These are phyloP conservation scores for Leptatherina wallacei DNA, from an alignment of 2,797 vertebrate species.

Conservation along the genomic window DNA sequence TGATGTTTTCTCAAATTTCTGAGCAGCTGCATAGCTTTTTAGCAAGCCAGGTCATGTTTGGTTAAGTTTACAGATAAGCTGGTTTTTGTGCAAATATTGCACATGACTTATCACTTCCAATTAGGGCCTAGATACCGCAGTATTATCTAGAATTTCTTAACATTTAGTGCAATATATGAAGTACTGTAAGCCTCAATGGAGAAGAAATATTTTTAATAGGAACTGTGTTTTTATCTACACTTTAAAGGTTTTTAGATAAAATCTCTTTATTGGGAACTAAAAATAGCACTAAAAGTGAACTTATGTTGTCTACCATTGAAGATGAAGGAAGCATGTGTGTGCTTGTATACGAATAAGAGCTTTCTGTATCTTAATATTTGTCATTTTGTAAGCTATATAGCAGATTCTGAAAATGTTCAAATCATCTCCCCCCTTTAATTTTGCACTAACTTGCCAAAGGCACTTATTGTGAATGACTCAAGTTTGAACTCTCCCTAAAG, in stretches of 20 bases:
- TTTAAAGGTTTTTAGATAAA: slow-evolving; percentile 52
- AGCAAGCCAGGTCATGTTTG: slow-evolving; percentile 52
- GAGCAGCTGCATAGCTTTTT: slow-evolving; percentile 48
- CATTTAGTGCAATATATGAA: slow-evolving; percentile 63
- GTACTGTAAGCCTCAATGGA: slow-evolving; percentile 62
- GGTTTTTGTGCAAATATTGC: slow-evolving; percentile 48
- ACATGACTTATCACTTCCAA: slow-evolving; percentile 66
- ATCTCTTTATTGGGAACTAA: slow-evolving; percentile 46
- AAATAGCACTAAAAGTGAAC: slow-evolving; percentile 44
- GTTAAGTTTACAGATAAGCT: slow-evolving; percentile 41
- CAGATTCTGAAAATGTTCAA: slow-evolving; percentile 38
- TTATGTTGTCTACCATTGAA: slow-evolving; percentile 40
- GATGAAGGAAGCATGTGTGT: slow-evolving; percentile 66
- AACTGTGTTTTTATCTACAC: slow-evolving; percentile 65
- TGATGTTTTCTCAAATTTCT: slow-evolving; percentile 59
- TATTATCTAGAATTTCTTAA: slow-evolving; percentile 51
- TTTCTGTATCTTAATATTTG: slow-evolving; percentile 55
- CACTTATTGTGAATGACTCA: slow-evolving; percentile 39
- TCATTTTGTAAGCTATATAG: slow-evolving; percentile 36
- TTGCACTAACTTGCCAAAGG: slow-evolving; percentile 52
- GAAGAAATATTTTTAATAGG: slow-evolving; percentile 60
- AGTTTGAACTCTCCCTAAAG: slow-evolving; percentile 24
- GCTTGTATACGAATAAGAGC: slow-evolving; percentile 55
- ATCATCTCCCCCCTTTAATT: slow-evolving; percentile 43
- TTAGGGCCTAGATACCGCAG: slow-evolving; percentile 53